A percentile compares a stretch with the other conserved stretches of the same genome.
Evolutionary conservation across 2,888 invertebrate genomes (phyloP).

Genomic region (Acrobeloides nanus): DNA sequence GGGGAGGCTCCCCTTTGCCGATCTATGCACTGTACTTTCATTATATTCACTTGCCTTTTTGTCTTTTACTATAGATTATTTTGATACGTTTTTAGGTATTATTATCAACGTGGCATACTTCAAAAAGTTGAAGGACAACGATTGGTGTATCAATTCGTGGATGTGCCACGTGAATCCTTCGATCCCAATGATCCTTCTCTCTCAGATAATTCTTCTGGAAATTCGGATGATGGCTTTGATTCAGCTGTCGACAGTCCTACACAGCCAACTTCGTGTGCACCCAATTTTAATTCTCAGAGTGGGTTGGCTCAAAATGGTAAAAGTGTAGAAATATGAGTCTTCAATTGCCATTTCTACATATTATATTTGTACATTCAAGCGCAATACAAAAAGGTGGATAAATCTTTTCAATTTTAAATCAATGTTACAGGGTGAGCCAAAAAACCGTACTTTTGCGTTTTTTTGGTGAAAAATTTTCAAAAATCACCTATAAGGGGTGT

Average conservation of each 20-base stretch:
- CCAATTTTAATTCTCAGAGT: neutral
- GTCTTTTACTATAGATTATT: neutral
- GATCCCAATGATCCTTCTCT: slow-evolving; percentile 16
- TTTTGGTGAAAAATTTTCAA: no score
- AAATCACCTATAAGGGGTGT: no score
- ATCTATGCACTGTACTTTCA: neutral
- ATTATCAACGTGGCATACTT: slow-evolving; percentile 95
- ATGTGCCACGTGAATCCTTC: slow-evolving; percentile 67
- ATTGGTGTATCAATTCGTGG: slow-evolving; percentile 97
- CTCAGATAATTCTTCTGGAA: slow-evolving; percentile 19
- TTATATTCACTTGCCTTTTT: neutral
- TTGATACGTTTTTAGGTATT: slow-evolving; percentile 64
- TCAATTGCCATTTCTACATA: neutral
- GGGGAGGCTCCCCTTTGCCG: no score
- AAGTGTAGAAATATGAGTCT: neutral
- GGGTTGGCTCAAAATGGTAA: no score
- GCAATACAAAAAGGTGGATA: no score
- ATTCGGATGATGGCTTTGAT: slow-evolving; percentile 22
- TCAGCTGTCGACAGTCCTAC: slow-evolving; percentile 16
- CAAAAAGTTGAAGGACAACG: slow-evolving; percentile 99
- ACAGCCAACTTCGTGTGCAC: slow-evolving; percentile 4
- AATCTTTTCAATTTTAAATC: no score
- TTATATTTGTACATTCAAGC: no score
- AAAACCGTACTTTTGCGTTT: no score
- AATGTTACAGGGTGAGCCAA: no score